These are phyloP conservation scores for Chiropotes sagulatus DNA, from an alignment of 2,797 vertebrate species.

Conservation along the genomic window DNA sequence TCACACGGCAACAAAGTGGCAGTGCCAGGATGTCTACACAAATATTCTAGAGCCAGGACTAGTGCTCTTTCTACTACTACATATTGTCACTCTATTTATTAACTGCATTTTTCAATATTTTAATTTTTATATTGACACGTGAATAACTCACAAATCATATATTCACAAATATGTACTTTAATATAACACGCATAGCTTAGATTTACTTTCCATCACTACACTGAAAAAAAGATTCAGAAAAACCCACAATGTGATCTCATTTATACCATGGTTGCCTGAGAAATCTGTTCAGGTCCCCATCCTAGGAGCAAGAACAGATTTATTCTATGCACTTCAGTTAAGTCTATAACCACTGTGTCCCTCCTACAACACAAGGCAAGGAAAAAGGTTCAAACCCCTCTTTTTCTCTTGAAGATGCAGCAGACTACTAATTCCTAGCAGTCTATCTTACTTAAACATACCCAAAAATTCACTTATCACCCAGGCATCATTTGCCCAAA, in stretches of 20 bases:
- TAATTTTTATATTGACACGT: background rate
- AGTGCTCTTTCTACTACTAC: background rate
- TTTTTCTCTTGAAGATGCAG: background rate
- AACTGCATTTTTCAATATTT: background rate
- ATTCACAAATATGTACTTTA: background rate
- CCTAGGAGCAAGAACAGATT: background rate
- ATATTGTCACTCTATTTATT: background rate
- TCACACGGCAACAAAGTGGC: background rate
- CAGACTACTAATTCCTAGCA: background rate
- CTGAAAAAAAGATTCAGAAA: slow-evolving; percentile 14
- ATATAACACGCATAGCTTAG: background rate
- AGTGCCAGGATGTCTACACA: background rate
- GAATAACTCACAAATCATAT: background rate
- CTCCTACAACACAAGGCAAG: background rate
- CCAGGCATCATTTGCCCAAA: background rate
- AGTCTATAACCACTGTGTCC: background rate
- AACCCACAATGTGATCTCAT: background rate
- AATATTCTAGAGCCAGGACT: background rate
- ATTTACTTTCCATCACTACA: slow-evolving; percentile 23
- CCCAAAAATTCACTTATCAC: background rate
- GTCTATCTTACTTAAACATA: background rate
- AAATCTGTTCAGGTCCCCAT: background rate
- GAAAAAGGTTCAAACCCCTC: background rate
- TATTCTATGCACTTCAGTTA: background rate
- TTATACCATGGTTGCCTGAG: background rate